Evolutionary conservation across 2,113 vertebrate genomes (phyloP), one percentile per base, ranked within the genome.

Genomic region (Gallinago undulata): DNA sequence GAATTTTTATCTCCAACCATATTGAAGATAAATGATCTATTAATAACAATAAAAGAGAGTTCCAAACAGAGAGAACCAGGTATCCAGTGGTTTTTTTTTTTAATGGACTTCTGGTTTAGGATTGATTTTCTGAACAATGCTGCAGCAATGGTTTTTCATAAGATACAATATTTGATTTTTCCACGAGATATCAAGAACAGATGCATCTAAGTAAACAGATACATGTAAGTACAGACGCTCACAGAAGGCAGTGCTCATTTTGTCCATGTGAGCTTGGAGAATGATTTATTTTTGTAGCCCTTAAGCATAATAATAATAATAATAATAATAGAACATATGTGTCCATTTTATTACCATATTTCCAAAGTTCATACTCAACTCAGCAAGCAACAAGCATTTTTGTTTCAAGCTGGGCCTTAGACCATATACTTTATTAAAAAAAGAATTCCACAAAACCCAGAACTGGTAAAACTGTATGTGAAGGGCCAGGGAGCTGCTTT

Each of bases 261-360:
- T 82, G 89, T 75, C 86, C 93, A 87, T 87, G 94, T 79, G 74
- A 89, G 62, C 81, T 93, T 66, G 2, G 4, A 4, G 2, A 93
- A 95, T 96, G 95, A 95, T 96, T 97, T 96, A 95, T 91, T 97
- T 96, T 94, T 92, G 84, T 90, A 92, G 89, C 84, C 89, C 93
- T 92, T 93, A 96, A 96, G 77, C 88, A 74, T 88, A 95, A 95
- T 95, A 91, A 90, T 87, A 90, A 95, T 95, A 91, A 90, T 87
- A 90, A 95, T 90, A 95, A 86, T 94, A 93, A 95, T 94, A 92
- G 92, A 97, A 96, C 96, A 94, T 94, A 53, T 96, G 95, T 95
- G 94, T 95, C 95, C 92, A 93, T 97, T 97, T 96, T 96, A 92
- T 95, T 94, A 62, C 89, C 69, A 50, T 95, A 93, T 96, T 96